Percentiles rank a stretch among this genome's conserved stretches.
phyloP scores from a whole-genome alignment of 2,113 vertebrate species.

The Neopipo cinnamomea region DNA sequence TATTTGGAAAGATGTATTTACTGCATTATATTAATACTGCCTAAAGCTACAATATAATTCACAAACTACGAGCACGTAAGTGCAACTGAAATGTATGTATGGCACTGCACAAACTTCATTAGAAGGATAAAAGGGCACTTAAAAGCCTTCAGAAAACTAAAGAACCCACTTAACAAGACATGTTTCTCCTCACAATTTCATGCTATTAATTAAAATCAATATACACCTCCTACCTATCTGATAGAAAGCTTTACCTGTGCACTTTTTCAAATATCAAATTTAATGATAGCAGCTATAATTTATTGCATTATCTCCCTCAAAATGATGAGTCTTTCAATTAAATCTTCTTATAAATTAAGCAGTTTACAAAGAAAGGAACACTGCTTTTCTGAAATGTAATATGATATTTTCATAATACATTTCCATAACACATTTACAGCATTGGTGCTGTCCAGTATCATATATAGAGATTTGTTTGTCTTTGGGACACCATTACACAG shows the following conservation, averaged over 20 bases:
- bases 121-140: not conserved
- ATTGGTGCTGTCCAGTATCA: not conserved
- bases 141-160: not conserved
- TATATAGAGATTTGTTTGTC: not conserved
- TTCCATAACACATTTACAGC: not conserved
- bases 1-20: conserved; percentile 9
- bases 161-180: not conserved
- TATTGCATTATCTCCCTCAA: not conserved
- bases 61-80: not conserved
- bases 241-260: not conserved
- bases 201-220: not conserved
- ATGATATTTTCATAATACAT: not conserved
- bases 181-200: not conserved
- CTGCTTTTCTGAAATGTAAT: not conserved
- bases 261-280: not conserved
- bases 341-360: not conserved
- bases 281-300: not conserved
- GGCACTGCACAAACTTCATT: not conserved
- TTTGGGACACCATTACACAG: not conserved
- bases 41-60: not conserved
- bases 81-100: not conserved
- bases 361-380: not conserved
- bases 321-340: not conserved
- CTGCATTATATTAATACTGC: not conserved
- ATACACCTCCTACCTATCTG: not conserved